Percentiles rank a stretch among this genome's conserved stretches.
These are phyloP conservation scores for Mythimna ferrago DNA, from an alignment of 2,888 invertebrate species.

Conservation along the genomic window DNA sequence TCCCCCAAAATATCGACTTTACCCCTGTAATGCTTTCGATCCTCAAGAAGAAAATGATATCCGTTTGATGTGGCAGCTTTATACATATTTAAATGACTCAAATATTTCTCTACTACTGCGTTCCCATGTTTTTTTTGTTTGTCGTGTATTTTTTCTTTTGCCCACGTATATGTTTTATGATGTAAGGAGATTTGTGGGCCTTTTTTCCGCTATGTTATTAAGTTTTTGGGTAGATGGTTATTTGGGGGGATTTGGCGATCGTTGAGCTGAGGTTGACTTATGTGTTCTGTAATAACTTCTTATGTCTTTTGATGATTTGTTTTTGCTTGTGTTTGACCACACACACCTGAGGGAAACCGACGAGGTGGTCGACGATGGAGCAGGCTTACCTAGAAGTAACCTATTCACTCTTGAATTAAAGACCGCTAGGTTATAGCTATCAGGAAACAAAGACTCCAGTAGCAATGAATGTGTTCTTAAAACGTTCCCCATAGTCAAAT, in stretches of 20 bases:
- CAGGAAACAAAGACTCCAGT: too few species aligned
- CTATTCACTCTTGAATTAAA: not conserved
- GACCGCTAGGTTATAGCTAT: too few species aligned
- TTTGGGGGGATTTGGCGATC: not conserved
- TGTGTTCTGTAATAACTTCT: not conserved
- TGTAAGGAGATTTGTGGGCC: slow-evolving; percentile 58
- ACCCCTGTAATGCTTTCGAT: slow-evolving; percentile 61
- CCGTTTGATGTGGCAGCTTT: slow-evolving; percentile 71
- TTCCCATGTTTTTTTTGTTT: slow-evolving; percentile 62
- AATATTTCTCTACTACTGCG: slow-evolving; percentile 66
- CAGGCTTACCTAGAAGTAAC: not conserved
- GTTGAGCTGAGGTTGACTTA: not conserved
- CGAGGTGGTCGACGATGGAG: not conserved
- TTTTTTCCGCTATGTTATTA: slow-evolving; percentile 57
- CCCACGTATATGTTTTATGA: slow-evolving; percentile 53
- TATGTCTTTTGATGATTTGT: not conserved
- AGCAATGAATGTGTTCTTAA: too few species aligned
- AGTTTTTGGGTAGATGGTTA: slow-evolving; percentile 41
- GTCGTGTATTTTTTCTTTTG: slow-evolving; percentile 45
- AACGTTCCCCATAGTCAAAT: too few species aligned
- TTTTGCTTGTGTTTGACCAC: not conserved
- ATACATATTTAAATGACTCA: slow-evolving; percentile 78
- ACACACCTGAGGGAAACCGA: not conserved
- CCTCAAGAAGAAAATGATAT: slow-evolving; percentile 68
- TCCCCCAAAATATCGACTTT: slow-evolving; percentile 52